Evolutionary conservation across 2,113 vertebrate species (phyloP).

Genomic region (Lepus americanus): DNA sequence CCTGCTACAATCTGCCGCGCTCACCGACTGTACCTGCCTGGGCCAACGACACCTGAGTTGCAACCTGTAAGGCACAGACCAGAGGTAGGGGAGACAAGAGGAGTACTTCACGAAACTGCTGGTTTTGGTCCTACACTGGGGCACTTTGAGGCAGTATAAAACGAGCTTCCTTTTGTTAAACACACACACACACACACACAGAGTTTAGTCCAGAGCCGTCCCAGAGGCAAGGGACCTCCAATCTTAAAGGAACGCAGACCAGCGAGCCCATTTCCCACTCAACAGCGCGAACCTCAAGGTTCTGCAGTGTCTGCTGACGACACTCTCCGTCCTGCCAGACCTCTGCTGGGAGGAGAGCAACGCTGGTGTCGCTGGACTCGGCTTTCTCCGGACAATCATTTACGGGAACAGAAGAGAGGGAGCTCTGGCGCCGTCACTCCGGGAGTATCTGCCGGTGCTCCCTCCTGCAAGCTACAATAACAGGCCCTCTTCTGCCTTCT

Average conservation of each 20-base stretch:
- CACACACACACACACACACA: not conserved
- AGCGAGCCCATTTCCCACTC: not conserved
- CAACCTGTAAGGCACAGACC: not conserved
- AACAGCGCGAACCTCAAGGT: not conserved
- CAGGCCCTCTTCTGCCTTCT: slow-evolving; percentile 53
- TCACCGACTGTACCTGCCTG: accelerated
- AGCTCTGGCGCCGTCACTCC: slow-evolving; percentile 64
- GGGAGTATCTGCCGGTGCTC: slow-evolving; percentile 44
- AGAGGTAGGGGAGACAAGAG: not conserved
- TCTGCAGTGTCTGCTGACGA: not conserved
- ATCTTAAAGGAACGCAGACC: not conserved
- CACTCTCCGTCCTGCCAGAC: not conserved
- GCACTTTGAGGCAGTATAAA: not conserved
- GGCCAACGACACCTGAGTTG: not conserved
- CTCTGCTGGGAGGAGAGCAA: not conserved
- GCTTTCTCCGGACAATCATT: slow-evolving; percentile 56
- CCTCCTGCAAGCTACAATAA: slow-evolving; percentile 66
- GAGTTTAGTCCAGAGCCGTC: not conserved
- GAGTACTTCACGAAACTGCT: not conserved
- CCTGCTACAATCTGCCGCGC: not conserved
- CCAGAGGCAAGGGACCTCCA: slow-evolving; percentile 18
- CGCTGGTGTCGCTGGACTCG: not conserved
- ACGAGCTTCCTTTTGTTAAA: slow-evolving; percentile 47
- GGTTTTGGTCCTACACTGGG: not conserved
- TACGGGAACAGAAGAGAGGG: slow-evolving; percentile 60